Conservation (phyloP, 1,140 invertebrate species). For the Zaprionus taronus region DNA sequence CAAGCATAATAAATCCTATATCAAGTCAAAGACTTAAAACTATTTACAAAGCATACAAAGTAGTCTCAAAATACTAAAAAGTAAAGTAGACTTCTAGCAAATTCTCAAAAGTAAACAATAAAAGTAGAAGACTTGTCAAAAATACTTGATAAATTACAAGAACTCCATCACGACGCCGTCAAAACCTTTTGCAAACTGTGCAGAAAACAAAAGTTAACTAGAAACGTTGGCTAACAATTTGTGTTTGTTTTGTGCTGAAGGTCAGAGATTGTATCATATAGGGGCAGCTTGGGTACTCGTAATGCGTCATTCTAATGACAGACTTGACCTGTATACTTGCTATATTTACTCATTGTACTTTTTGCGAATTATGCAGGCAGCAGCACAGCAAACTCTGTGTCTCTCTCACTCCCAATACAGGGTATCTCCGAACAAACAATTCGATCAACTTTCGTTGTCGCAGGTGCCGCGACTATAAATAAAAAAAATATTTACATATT, state of each 20-base stretch:
- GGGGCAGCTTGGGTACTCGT: background rate
- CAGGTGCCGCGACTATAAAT: conserved; percentile 7
- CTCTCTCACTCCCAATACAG: background rate
- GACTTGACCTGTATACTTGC: background rate
- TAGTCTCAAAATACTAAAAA: background rate
- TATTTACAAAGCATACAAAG: too few species aligned
- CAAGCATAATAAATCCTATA: too few species aligned
- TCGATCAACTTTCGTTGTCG: conserved; percentile 5
- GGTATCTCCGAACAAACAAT: background rate
- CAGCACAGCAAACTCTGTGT: background rate
- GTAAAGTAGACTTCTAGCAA: background rate
- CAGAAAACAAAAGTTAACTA: conserved; percentile 2
- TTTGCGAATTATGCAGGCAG: background rate
- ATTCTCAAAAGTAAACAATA: background rate
- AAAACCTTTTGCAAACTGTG: background rate
- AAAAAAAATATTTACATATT: conserved; percentile 55
- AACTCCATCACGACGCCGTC: background rate
- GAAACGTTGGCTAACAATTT: background rate
- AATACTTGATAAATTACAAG: background rate
- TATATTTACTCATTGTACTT: background rate
- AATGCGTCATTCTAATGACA: conserved; percentile 1
- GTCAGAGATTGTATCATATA: conserved; percentile 8
- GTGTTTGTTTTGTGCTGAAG: background rate
- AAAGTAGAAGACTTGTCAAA: background rate
- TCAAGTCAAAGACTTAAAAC: too few species aligned